phyloP scores from a whole-genome alignment of 2,797 vertebrate species.

The Bothrops alternatus region DNA sequence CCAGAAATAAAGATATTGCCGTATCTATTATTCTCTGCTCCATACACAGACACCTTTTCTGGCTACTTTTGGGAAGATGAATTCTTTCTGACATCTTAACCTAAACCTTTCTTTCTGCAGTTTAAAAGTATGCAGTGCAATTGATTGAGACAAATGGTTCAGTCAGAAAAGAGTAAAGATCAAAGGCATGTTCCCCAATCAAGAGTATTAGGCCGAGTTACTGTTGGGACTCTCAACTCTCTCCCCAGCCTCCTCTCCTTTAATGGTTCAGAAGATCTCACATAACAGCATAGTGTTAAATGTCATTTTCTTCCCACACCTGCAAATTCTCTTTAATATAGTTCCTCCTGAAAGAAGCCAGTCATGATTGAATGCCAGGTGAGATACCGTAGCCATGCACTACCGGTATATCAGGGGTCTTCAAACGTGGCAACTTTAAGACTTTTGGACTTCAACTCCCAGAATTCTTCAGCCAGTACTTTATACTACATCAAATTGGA shows the following conservation, averaged over 20 bases:
- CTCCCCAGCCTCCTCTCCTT: background rate
- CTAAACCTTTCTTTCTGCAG: background rate
- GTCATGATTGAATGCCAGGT: conserved; percentile 8
- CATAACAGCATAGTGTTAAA: conserved; percentile 10
- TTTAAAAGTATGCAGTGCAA: background rate
- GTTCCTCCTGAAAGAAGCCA: conserved; percentile 15
- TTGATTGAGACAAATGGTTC: background rate
- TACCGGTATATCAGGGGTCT: no score
- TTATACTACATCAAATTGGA: background rate
- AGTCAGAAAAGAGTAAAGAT: background rate
- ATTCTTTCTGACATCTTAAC: background rate
- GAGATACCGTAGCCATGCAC: background rate
- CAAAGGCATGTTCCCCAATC: conserved; percentile 8
- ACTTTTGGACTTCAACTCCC: no score
- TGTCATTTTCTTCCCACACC: conserved; percentile 33
- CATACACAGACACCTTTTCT: background rate
- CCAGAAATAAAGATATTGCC: background rate
- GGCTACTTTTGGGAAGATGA: background rate
- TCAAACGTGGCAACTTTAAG: no score
- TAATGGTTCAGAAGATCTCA: conserved; percentile 8
- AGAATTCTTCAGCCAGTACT: background rate
- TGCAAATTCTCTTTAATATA: conserved; percentile 12
- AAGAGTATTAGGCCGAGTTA: background rate
- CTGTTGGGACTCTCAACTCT: no score
- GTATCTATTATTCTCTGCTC: background rate